Base-by-base conservation (phyloP, 1,140 invertebrate genomes). In the Drosophila miranda region DNA sequence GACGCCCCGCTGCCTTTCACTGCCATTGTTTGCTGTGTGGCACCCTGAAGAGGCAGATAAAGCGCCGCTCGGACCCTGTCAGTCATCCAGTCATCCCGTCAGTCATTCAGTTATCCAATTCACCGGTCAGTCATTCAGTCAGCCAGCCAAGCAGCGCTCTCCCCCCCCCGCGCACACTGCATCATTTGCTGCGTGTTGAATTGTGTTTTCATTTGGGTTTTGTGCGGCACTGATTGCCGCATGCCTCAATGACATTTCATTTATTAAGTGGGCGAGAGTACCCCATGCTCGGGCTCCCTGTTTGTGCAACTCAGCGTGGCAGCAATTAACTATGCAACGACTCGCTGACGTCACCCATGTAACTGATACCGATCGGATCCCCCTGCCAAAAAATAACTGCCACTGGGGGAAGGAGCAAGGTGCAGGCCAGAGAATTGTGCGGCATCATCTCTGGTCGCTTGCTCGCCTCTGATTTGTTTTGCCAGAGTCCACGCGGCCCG, bases 181-280 rank as follows among this genome's bases (percentile, higher is more conserved):
- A 6, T 72, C 70, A 73, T 63, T 73, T 73, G 55, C 66, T 81
- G 74, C 62, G 73, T 84, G 81, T 84, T 84, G 83, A 84, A 86
- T 84, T 76, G 61, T 69, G 72, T 57, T 76, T 69, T 76, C 64
- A 55, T 55, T 74, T 67, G 55, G 67, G 41, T 61, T 68, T 61
- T 73, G 83, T 62, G 61, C 77, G 71, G 62, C 64, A 56, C 59
- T 87, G 82, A 87, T 86, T 78, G 78, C 78, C 82, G 58, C 82
- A 87, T 72, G 78, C 82, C 78, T 87, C 75, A 87, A 87, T 87
- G 82, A 87, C 82, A 87, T 82, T 87, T 82, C 82, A 87, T 87
- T 87, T 87, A 87, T 87, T 87, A 87, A 87, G 78, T 87, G 82
- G 64, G 44, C 74, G 66, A 45, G 51, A 34, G 41, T 52, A 14